Base-by-base conservation (phyloP, 2,888 invertebrate genomes). In the Molanna angustata region DNA sequence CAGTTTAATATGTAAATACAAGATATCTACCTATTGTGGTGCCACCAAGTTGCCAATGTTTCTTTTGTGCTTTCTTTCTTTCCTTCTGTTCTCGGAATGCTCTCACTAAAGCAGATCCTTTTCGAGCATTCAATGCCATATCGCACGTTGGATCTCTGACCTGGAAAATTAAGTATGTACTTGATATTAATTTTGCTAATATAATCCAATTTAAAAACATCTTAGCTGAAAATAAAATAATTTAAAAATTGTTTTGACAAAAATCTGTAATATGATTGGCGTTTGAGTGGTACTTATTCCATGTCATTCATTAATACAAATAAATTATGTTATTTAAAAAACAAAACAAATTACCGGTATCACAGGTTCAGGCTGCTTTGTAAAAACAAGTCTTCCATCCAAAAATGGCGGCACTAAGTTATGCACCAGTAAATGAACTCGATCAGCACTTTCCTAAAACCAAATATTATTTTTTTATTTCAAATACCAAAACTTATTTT, bases 371-470 rank as follows among this genome's bases (percentile, higher is more conserved):
- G 95, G 95, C 69, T 99, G 98, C 66, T 98, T 99, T 0, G 99
- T 99, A 71, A 99, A 99, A 0, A 98, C 96, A 61, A 99, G 98
- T 49, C 99, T 80, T 0, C 99, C 99, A 70, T 99, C 99, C 2
- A 99, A 78, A 73, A 99, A 99, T 0, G 99, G 99, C 0, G 99
- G 99, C 4, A 99, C 93, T 52, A 98, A 94, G 67, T 99, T 98
- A 70, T 97, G 96, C 0, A 99, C 98, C 4, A 98, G 73, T 14
- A 99, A 76, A 74, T 99, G 97, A 0, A 99, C 97, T 37, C 97
- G 78, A 57, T 95, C 95, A 52, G 95, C 88, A 39, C 86, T 91
- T 69, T 96, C 95, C 77, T 77, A 66, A 2, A 63, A 64, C 42
- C 2, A 49, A 33, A 42, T 16, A 42, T 6, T 6, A 14, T n/a